Conservation (phyloP, 2,113 vertebrate species). For the Chloroceryle aenea region DNA sequence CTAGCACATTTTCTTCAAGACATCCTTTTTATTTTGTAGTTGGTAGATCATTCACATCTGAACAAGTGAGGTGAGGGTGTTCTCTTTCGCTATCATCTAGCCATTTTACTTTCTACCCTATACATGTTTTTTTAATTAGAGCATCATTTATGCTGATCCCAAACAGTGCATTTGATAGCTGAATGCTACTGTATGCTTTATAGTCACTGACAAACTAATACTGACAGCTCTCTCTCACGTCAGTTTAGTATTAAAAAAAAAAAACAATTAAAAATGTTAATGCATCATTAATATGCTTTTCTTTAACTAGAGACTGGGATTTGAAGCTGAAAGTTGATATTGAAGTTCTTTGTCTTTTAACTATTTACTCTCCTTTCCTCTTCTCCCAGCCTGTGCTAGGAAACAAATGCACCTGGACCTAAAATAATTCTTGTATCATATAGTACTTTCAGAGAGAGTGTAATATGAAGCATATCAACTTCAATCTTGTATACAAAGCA, state of each 20-base stretch:
- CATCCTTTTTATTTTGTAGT: background rate
- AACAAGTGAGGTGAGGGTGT: accelerated
- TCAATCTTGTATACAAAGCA: background rate
- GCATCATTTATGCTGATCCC: background rate
- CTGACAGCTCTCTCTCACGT: background rate
- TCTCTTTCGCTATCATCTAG: background rate
- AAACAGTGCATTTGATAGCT: background rate
- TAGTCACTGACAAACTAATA: background rate
- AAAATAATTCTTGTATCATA: background rate
- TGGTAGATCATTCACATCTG: background rate
- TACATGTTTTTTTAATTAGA: background rate
- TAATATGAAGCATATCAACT: background rate
- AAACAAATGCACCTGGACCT: background rate
- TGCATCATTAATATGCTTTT: background rate
- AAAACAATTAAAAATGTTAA: background rate
- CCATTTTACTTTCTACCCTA: background rate
- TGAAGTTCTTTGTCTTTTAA: background rate
- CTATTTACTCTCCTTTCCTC: background rate
- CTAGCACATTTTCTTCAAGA: background rate
- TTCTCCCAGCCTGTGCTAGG: background rate
- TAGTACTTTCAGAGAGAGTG: background rate
- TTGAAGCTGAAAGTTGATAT: background rate
- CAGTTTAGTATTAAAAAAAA: background rate
- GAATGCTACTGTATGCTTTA: background rate
- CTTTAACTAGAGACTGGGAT: background rate